Base-by-base conservation (phyloP, 1,140 invertebrate genomes). In the Calliopsis andreniformis region DNA sequence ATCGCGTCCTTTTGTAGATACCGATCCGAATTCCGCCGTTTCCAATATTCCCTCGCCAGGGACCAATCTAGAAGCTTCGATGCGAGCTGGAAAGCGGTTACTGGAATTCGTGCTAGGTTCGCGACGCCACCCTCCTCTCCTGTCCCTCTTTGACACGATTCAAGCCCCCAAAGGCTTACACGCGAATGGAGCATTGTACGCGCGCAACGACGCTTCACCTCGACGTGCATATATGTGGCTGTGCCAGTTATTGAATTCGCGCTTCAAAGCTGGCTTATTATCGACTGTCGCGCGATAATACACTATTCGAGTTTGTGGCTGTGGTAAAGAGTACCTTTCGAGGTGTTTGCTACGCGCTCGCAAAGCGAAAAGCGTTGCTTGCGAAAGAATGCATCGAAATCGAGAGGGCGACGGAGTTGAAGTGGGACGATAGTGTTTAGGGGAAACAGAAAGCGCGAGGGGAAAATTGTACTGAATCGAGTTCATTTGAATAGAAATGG, bases 81-180 rank as follows among this genome's bases (percentile, higher is more conserved):
- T 18, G 28, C 32, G 32, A 62, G 59, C 42, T 3, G 35, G 14
- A 5, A n/a, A 45, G n/a, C 47, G 42, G 47, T 25, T 28, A 28
- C 2, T 16, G 25, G 35, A 59, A 23, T 10, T 47, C 59, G 58
- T 7, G 70, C 43, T 63, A 35, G 8, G 16, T 62, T 56, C 58
- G 43, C 49, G 58, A 59, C 32, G 49, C 69, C 80, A 78, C 70
- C 51, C 5, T 12, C 7, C 7, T 16, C 45, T 16, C 20, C 30
- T n/a, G n/a, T 3, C 66, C 55, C 56, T 76, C 62, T 42, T 55
- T 78, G 64, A 79, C 66, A 73, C 53, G 80, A 39, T 51, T 63
- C 70, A 62, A 75, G 7, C 39, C 14, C n/a, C 18, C n/a, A 28
- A 39, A 39, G 35, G 35, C 35, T 39, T 39, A 10, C 35, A 39